These are phyloP conservation scores for Heliocidaris erythrogramma DNA, from an alignment of 35 echinoderm and acorn worm genomes.

Conservation along the genomic window DNA sequence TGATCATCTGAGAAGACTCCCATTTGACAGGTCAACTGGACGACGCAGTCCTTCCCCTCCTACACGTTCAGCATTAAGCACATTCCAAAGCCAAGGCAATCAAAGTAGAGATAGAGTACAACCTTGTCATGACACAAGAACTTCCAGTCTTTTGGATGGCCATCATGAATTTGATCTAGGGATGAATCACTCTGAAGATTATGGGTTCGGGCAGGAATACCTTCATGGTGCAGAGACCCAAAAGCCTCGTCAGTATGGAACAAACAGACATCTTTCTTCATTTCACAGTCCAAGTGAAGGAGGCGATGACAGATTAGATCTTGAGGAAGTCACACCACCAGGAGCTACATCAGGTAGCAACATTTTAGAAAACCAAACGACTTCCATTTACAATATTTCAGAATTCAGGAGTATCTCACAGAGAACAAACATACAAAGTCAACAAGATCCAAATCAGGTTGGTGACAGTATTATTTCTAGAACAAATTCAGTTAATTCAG, in stretches of 20 bases:
- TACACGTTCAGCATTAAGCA: neutral
- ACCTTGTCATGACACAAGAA: neutral
- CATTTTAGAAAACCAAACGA: neutral
- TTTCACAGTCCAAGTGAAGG: neutral
- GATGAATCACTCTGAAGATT: neutral
- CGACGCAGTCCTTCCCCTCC: neutral
- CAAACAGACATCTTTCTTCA: neutral
- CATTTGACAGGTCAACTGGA: neutral
- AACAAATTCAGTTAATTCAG: neutral
- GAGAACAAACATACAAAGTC: neutral
- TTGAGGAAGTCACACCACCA: neutral
- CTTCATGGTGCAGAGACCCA: neutral
- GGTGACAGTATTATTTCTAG: neutral
- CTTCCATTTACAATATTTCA: neutral
- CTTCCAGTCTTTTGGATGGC: neutral
- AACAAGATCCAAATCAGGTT: neutral
- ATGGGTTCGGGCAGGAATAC: neutral
- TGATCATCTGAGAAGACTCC: neutral
- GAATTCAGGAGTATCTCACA: neutral
- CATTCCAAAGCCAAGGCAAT: neutral
- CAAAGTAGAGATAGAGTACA: neutral
- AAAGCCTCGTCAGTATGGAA: neutral
- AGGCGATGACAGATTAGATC: neutral
- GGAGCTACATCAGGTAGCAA: neutral
- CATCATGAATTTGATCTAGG: neutral